Conservation (phyloP, 2,888 invertebrate genomes). For the Blastobasis lacticolella region DNA sequence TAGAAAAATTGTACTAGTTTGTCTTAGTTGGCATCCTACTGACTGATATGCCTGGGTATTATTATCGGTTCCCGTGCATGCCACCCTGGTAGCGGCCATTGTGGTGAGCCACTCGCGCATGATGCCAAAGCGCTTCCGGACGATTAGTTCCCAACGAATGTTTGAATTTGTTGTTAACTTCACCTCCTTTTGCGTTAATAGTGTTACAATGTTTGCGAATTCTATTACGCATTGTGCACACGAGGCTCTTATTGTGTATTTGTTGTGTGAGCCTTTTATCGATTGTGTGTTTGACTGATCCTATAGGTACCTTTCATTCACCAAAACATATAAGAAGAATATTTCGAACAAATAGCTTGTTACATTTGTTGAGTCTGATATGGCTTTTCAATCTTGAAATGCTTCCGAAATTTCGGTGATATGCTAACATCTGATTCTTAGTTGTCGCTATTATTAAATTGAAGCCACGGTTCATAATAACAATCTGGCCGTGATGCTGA, state of each 20-base stretch:
- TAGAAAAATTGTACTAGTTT: slow-evolving; percentile 24
- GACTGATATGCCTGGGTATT: slow-evolving; percentile 21
- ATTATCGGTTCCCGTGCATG: slow-evolving; percentile 24
- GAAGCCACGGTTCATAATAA: too few relatives aligned
- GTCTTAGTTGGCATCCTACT: slow-evolving; percentile 18
- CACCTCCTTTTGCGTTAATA: slow-evolving; percentile 71
- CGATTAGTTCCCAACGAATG: slow-evolving; percentile 66
- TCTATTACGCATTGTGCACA: slow-evolving; percentile 69
- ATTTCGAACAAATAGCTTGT: slow-evolving; percentile 14
- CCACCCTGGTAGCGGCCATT: slow-evolving; percentile 62
- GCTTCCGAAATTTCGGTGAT: too few relatives aligned
- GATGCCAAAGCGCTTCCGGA: slow-evolving; percentile 60
- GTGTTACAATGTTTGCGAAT: slow-evolving; percentile 70
- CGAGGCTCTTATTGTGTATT: slow-evolving; percentile 41
- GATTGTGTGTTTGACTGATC: slow-evolving; percentile 56
- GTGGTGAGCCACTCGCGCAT: slow-evolving; percentile 56
- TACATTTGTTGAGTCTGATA: slow-evolving; percentile 1
- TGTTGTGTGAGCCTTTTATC: slow-evolving; percentile 49
- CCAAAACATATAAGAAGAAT: too few relatives aligned
- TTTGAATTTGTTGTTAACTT: slow-evolving; percentile 71
- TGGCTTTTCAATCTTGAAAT: too few relatives aligned
- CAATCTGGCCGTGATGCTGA: too few relatives aligned
- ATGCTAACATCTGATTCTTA: too few relatives aligned
- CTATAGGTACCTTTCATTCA: slow-evolving; percentile 19
- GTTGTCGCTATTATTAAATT: too few relatives aligned